Percentiles rank a stretch among this genome's conserved stretches.
Conservation (phyloP, 2,797 vertebrate species). For the Eutrigla gurnardus region DNA sequence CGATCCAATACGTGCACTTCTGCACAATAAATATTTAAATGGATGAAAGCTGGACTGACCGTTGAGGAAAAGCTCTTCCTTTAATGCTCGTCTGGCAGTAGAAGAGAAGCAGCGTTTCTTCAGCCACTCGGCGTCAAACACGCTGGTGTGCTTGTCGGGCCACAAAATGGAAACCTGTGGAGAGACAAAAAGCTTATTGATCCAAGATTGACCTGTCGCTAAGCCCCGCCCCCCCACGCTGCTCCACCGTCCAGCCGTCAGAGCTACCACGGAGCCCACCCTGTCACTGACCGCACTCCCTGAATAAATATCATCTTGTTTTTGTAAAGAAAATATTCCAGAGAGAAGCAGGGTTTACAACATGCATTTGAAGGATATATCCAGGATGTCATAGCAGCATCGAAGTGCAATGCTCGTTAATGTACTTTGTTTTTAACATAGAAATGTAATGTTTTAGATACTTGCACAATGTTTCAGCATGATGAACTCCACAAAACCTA, state of each 20-base stretch:
- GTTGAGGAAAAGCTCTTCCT: slow-evolving; percentile 90
- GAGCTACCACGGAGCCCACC: background rate
- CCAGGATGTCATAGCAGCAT: too few species aligned
- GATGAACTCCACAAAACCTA: background rate
- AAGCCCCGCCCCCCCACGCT: background rate
- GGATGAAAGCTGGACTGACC: slow-evolving; percentile 77
- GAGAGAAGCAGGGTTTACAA: too few species aligned
- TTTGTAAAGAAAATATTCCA: too few species aligned
- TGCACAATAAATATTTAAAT: background rate
- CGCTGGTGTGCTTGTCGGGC: slow-evolving; percentile 91
- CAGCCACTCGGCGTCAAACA: slow-evolving; percentile 93
- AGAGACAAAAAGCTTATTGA: slow-evolving; percentile 33
- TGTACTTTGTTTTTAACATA: too few species aligned
- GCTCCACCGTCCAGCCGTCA: background rate
- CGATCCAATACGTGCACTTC: background rate
- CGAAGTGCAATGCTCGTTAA: too few species aligned
- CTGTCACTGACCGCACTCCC: too few species aligned
- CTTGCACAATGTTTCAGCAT: too few species aligned
- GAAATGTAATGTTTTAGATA: too few species aligned
- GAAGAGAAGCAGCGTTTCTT: slow-evolving; percentile 93
- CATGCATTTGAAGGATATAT: too few species aligned
- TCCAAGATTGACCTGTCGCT: background rate
- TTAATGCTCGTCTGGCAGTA: slow-evolving; percentile 85
- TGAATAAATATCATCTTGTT: too few species aligned
- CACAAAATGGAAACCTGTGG: slow-evolving; percentile 89